Evolutionary conservation across 92 coral and sea anemone genomes (phyloP).

Genomic region (Desmophyllum pertusum): DNA sequence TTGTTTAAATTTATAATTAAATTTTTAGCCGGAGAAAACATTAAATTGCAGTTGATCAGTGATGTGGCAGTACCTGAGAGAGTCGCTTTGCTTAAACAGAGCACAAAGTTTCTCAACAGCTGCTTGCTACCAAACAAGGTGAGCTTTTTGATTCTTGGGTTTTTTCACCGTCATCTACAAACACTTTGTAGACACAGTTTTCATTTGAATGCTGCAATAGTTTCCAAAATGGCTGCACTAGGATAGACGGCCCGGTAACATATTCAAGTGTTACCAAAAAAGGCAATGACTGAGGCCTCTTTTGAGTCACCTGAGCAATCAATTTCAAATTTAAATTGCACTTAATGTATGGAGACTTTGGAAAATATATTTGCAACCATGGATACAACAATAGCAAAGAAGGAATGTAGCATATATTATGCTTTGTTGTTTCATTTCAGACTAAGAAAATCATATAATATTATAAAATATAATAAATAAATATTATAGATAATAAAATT

Average conservation of each 20-base stretch:
- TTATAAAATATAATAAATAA: background rate
- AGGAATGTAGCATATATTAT: background rate
- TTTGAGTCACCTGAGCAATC: slow-evolving; percentile 20
- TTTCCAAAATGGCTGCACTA: slow-evolving; percentile 7
- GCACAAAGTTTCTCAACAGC: slow-evolving; percentile 56
- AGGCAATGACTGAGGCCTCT: background rate
- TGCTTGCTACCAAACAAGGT: slow-evolving; percentile 20
- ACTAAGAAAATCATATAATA: background rate
- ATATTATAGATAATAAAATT: too few species aligned
- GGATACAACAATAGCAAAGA: background rate
- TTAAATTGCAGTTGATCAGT: background rate
- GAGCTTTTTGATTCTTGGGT: slow-evolving; percentile 41
- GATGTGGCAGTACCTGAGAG: slow-evolving; percentile 53
- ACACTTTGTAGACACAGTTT: slow-evolving; percentile 2
- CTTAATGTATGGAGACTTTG: background rate
- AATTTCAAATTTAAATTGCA: background rate
- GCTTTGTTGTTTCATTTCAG: background rate
- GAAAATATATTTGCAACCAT: background rate
- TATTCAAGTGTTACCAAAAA: slow-evolving; percentile 1
- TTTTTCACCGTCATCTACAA: slow-evolving; percentile 24
- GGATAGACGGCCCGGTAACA: background rate
- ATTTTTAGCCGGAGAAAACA: background rate
- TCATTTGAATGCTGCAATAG: background rate
- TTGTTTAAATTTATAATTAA: background rate
- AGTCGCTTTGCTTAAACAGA: slow-evolving; percentile 55